Base-by-base conservation (phyloP, 2,113 vertebrate genomes). In the Chaetodon auriga region DNA sequence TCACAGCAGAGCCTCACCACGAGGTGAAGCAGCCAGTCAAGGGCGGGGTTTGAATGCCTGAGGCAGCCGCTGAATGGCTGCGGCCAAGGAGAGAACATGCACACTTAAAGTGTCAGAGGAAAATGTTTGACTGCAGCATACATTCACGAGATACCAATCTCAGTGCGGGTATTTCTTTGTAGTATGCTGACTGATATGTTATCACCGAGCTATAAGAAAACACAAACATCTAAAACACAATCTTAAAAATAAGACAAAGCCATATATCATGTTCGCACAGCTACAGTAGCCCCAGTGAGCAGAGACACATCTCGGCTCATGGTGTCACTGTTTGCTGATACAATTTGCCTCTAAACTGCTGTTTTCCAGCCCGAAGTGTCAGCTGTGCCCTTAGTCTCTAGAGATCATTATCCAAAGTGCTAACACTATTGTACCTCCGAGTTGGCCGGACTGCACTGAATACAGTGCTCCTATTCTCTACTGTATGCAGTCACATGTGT, bases 371-470 rank as follows among this genome's bases (percentile, higher is more conserved):
- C 38, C 80, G 57, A 11, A 25, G 25, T n/a, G 79, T 83, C 58
- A 57, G 63, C 78, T 70, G 43, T 0, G 11, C 35, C 60, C 71
- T 49, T 10, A 61, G 64, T 61, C 61, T 21, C 53, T 61, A 53
- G 38, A 82, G 55, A 78, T 64, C 21, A 82, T 75, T 78, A 84
- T 48, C 60, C 54, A 58, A 80, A 73, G 79, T n/a, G 69, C 30
- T 75, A 55, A 45, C 72, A 75, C 68, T 63, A 54, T 63, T 58
- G 86, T 74, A 30, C 68, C 61, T 48, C 69, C 0, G 18, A 68
- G 36, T n/a, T 69, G 45, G 81, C 61, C 19, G 63, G 43, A 61
- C 6, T 11, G 58, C 48, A 43, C 30, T 61, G 60, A 81, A 74
- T 63, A 51, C 65, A 87, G 53, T 6, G 54, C 45, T 78, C 15